phyloP scores from a whole-genome alignment of 2,888 invertebrate species.

The Drosophila paranaensis region DNA sequence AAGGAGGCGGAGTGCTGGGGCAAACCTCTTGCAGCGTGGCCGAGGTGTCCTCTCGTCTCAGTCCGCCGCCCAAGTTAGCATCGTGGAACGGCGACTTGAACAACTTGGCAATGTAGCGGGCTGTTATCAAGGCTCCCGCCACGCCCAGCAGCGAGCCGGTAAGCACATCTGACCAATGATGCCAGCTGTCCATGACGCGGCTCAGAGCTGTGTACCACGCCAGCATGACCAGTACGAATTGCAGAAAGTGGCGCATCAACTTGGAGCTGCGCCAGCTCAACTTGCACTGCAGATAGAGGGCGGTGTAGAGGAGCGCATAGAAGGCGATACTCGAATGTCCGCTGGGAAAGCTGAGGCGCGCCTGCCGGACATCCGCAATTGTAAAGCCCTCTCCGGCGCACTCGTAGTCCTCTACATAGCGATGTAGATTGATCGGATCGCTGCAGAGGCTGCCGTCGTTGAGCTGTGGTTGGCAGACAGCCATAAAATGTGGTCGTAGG shows the following conservation, averaged over 20 bases:
- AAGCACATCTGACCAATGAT: conserved; percentile 82
- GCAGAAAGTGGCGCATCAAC: conserved; percentile 92
- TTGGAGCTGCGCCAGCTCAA: conserved; percentile 92
- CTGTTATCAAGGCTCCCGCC: conserved; percentile 70
- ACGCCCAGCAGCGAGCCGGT: conserved; percentile 71
- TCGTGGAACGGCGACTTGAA: conserved; percentile 38
- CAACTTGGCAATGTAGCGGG: conserved; percentile 63
- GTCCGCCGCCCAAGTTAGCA: conserved; percentile 12
- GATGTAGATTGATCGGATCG: conserved; percentile 86
- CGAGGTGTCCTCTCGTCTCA: conserved; percentile 71
- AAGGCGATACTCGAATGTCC: conserved; percentile 95
- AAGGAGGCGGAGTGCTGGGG: conserved; percentile 74
- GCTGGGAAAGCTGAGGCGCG: conserved; percentile 94
- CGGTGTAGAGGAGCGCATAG: conserved; percentile 92
- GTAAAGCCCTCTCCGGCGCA: conserved; percentile 86
- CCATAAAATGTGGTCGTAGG: conserved; percentile 77
- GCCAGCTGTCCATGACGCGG: conserved; percentile 82
- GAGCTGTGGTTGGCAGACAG: conserved; percentile 92
- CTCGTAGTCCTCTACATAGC: conserved; percentile 90
- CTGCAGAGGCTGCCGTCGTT: conserved; percentile 86
- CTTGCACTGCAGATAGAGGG: conserved; percentile 93
- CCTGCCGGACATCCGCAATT: conserved; percentile 88
- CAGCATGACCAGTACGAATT: conserved; percentile 85
- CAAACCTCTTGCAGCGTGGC: conserved; percentile 75
- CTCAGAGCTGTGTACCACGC: conserved; percentile 81